Evolutionary conservation across 2,113 vertebrate species (phyloP).

Genomic region (Oncorhynchus clarkii): DNA sequence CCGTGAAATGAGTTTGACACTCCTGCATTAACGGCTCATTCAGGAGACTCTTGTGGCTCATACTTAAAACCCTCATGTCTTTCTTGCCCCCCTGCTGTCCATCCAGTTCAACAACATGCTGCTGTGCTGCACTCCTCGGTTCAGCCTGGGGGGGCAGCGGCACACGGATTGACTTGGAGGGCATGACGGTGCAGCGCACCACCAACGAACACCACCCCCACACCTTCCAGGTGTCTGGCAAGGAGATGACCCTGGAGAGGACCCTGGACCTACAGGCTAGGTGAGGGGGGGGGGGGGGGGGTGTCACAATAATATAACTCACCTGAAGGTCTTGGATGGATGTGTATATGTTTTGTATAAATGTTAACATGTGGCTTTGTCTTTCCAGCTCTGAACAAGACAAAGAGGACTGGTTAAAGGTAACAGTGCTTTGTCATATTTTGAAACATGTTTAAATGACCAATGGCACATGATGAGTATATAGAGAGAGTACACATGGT

Average conservation of each 20-base stretch:
- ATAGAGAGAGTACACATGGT: conserved; percentile 6
- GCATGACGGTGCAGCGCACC: conserved; percentile 90
- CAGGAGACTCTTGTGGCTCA: not conserved
- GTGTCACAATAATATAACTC: too few relatives aligned
- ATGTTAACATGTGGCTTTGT: not conserved
- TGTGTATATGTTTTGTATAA: not conserved
- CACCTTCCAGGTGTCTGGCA: conserved; percentile 93
- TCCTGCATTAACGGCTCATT: not conserved
- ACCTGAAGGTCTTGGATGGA: not conserved
- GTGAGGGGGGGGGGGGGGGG: conserved; percentile 59
- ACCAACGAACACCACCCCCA: conserved; percentile 87
- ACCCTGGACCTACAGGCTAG: conserved; percentile 78
- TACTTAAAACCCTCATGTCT: too few relatives aligned
- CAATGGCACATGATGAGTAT: not conserved
- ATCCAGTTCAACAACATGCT: conserved; percentile 93
- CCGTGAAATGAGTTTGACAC: too few relatives aligned
- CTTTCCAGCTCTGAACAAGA: conserved; percentile 86
- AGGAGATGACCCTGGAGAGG: conserved; percentile 83
- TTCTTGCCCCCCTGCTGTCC: not conserved
- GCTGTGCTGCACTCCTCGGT: conserved; percentile 91
- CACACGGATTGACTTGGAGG: conserved; percentile 87
- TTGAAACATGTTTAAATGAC: not conserved
- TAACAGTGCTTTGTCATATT: conserved; percentile 54
- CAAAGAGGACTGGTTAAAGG: conserved; percentile 92
- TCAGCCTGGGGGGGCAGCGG: conserved; percentile 89